Evolutionary conservation across 1,140 invertebrate species (phyloP), one percentile per base, ranked within the genome.

Genomic region (Trichonephila clavipes): DNA sequence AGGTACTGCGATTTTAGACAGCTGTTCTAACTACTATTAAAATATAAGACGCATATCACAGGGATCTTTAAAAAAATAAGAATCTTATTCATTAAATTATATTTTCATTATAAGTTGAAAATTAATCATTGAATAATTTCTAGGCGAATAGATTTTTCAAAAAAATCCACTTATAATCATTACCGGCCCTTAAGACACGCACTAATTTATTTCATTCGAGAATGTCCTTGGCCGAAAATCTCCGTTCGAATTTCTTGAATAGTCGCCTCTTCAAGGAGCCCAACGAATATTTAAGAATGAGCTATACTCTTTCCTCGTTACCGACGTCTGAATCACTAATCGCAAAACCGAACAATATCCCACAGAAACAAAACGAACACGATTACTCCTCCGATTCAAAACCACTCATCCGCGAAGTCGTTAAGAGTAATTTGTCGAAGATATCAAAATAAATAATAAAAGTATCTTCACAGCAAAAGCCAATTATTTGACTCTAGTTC

Each of bases 361-460:
- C 44, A 24, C 44, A 85, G 82, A 61, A 85, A 77, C 88, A 89
- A 69, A 89, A 72, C 64, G 66, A 72, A 72, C 64, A 58, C 16
- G 64, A 89, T 89, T 89, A 89, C 62, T 72, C 88, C 66, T 51
- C 44, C 88, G 85, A 77, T 72, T 89, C 88, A 77, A 77, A 69
- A 72, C 66, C 88, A 28, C 51, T 89, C 64, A 89, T n/a, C 64
- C 88, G 44, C 19, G 34, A 89, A 89, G 88, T 89, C 88, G 88
- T 89, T 89, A 89, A 89, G 64, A n/a, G 88, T 77, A 89, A 89
- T 89, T 89, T 89, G 88, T 51, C 88, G 88, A 61, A 89, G 69
- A 77, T 72, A 77, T 72, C 51, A 40, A 58, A 88, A 89, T 58
- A 72, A 77, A 69, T 72, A 89, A 89, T 77, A 89, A 89, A 89